Evolutionary conservation across 2,888 invertebrate species (phyloP), one percentile per base, ranked within the genome.

Genomic region (Seira musarum): DNA sequence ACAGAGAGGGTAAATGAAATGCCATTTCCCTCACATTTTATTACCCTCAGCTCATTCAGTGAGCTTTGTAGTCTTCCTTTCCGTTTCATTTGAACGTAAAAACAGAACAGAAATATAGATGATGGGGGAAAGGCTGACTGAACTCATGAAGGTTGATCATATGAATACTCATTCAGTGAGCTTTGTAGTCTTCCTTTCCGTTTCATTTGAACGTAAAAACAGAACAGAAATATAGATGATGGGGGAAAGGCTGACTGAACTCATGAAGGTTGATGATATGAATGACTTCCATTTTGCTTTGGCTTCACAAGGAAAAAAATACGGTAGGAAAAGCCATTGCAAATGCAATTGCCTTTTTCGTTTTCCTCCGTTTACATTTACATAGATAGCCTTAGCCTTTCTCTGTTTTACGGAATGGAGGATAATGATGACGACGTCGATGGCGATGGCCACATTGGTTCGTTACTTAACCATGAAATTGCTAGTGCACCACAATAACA

Each of bases 401-500:
- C 3, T 8, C 30, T 30, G 30, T 30, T 30, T 30, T 30, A 30
- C 3, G 8, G 8, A 30, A 30, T 30, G 30, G 8, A 30, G 2
- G 30, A 30, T 5, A 30, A 30, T 30, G 30, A n/a, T n/a, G 30
- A 30, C 8, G 30, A 30, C 8, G 30, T 5, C 8, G 30, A 30
- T 30, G 30, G 8, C 3, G 30, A 30, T 30, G 30, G 30, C 30
- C 8, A 30, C 30, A 30, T 30, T 30, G 3, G 53, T 17, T 53
- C 53, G 80, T 68, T 65, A 74, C 69, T 80, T 74, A 80, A 69
- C 80, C 80, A 80, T 80, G 74, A 80, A 80, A 80, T 80, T 74
- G 65, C 74, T 13, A 53, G 6, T 74, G 40, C 22, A 22, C 61
- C 30, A 57, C 80, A 46, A 70, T 61, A 74, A 74, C 80, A 74